Base-by-base conservation (phyloP, 2,888 invertebrate species). In the Rhingia campestris region DNA sequence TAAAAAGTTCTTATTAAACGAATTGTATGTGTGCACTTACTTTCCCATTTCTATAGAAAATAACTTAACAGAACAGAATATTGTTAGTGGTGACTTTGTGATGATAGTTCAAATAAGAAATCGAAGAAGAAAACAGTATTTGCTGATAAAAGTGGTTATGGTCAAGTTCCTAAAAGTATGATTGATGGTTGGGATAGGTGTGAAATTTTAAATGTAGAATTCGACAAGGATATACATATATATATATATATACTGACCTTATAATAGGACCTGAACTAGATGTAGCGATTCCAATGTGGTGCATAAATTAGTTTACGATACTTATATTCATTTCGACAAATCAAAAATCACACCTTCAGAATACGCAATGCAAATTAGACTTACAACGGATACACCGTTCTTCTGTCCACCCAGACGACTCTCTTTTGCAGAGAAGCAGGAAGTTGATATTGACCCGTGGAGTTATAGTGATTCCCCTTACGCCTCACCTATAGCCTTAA, bases 351-450 rank as follows among this genome's bases (percentile, higher is more conserved):
- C 4, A n/a, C 37, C 39, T 3, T 2, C 37, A 5, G 58, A 56
- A n/a, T 74, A 41, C 2, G 64, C 64, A 9, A 74, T 66, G 64
- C 14, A 49, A 7, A 74, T 73, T 45, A 41, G 22, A 6, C 54
- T 73, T 22, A 45, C 45, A 7, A 53, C 33, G 3, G 45, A 73
- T 54, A 54, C 30, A 6, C 53, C 53, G 10, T 53, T 63, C 43
- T 73, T 53, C n/a, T 73, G 22, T 12, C n/a, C 9, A 1, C 73
- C 61, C 9, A 61, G 73, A 1, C 37, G 35, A 45, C 43, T 72
- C n/a, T 72, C 53, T 5, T 51, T 41, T 6, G 5, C 61, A 1
- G 49, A 67, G 35, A 54, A 67, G 10, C 53, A 12, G 2, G 56
- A 54, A 4, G 56, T 67, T 1, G 45, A 35, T 5, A 6, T 12